Percentiles rank a stretch among this genome's conserved stretches.
phyloP scores from a whole-genome alignment of 2,888 invertebrate species.

The Lepidocyrtinus sp. region DNA sequence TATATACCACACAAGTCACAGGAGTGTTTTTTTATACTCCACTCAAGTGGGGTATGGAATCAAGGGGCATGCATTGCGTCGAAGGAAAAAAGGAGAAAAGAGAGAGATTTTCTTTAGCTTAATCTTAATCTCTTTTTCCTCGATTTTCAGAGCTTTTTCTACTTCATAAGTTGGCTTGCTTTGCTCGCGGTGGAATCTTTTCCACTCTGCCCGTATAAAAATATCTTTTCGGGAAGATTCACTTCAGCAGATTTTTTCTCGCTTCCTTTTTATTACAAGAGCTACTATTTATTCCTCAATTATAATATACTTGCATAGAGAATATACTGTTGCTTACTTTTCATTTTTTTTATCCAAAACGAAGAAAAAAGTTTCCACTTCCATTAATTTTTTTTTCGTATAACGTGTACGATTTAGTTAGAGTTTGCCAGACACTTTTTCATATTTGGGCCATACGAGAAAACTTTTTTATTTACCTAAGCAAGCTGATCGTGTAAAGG shows the following conservation, averaged over 20 bases:
- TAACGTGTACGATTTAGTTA: not conserved
- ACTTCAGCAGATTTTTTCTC: slow-evolving; percentile 27
- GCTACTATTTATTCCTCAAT: slow-evolving; percentile 26
- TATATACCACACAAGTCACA: slow-evolving; percentile 23
- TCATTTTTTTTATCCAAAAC: not conserved
- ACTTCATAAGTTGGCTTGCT: slow-evolving; percentile 18
- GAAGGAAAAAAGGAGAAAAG: too few species aligned
- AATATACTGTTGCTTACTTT: not conserved
- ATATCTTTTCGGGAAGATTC: slow-evolving; percentile 37
- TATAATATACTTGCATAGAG: not conserved
- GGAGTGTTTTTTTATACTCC: not conserved
- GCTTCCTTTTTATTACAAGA: not conserved
- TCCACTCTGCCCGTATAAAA: slow-evolving; percentile 26
- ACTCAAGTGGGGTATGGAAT: slow-evolving; percentile 1
- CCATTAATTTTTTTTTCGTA: not conserved
- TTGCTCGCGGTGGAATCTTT: slow-evolving; percentile 21
- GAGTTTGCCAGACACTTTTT: not conserved
- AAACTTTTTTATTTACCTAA: not conserved
- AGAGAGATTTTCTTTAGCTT: slow-evolving; percentile 36
- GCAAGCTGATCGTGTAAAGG: not conserved
- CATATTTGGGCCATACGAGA: not conserved
- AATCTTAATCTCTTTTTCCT: slow-evolving; percentile 57
- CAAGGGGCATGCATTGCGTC: slow-evolving; percentile 15
- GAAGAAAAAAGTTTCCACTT: not conserved
- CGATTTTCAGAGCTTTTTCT: not conserved